Conservation (phyloP, 2,113 vertebrate genomes). For the Theristicus caerulescens region DNA sequence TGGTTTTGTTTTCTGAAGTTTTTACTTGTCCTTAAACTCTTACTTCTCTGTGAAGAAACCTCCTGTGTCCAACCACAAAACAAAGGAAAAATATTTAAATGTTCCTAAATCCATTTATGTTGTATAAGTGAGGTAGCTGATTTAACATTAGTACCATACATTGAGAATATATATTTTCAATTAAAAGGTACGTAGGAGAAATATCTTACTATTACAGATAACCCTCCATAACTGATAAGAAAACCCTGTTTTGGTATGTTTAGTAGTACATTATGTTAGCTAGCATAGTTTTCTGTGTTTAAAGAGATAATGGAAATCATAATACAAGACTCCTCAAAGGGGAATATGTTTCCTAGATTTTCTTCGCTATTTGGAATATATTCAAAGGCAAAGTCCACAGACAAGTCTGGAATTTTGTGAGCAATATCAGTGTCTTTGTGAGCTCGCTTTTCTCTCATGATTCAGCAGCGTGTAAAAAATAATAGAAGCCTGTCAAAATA, state of each 20-base stretch:
- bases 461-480: background rate
- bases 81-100: background rate
- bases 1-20: background rate
- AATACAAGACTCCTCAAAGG: background rate
- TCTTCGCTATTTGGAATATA: background rate
- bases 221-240: background rate
- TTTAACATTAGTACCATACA: background rate
- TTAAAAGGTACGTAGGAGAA: background rate
- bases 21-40: background rate
- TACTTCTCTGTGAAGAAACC: background rate
- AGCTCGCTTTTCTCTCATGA: background rate
- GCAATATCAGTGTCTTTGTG: background rate
- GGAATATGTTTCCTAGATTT: background rate
- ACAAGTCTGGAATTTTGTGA: background rate
- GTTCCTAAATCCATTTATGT: background rate
- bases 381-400: background rate
- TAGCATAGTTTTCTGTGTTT: background rate
- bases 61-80: background rate
- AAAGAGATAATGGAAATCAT: background rate
- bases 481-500: constrained; percentile 6
- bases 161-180: background rate
- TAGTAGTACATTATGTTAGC: fast-evolving
- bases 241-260: background rate
- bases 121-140: background rate
- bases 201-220: background rate